A percentile compares a stretch with the other conserved stretches of the same genome.
Conservation (phyloP, 2,113 vertebrate genomes). For the Rafetus swinhoei region DNA sequence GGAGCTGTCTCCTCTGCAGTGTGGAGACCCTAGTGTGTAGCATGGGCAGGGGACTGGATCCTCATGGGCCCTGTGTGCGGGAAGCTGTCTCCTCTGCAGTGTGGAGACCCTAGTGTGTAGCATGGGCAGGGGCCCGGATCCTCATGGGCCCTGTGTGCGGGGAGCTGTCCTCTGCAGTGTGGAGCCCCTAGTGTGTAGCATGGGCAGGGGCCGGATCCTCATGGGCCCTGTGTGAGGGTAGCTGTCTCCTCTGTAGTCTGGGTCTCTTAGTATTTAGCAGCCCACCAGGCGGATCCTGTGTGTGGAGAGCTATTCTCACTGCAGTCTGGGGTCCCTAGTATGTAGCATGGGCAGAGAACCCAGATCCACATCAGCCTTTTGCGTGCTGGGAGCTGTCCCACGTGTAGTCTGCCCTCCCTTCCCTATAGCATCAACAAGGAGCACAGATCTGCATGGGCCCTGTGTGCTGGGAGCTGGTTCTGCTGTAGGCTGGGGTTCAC, state of each 20-base stretch:
- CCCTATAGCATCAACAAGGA: no score
- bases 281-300: accelerated
- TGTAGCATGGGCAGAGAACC: no score
- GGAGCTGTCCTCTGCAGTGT: accelerated
- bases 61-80: no score
- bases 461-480: accelerated
- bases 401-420: no score
- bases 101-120: no score
- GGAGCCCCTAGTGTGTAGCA: no score
- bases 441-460: accelerated
- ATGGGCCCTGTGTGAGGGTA: accelerated
- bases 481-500: background rate
- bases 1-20: accelerated
- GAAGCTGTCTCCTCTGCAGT: accelerated
- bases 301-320: accelerated
- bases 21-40: background rate
- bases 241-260: accelerated
- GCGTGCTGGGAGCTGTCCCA: no score
- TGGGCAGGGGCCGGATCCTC: no score
- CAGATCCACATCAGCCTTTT: no score
- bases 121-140: no score
- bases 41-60: no score
- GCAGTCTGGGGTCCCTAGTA: background rate
- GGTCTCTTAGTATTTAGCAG: background rate
- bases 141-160: no score